Conservation (phyloP, 2,113 vertebrate genomes). For the Solenodon paradoxus region DNA sequence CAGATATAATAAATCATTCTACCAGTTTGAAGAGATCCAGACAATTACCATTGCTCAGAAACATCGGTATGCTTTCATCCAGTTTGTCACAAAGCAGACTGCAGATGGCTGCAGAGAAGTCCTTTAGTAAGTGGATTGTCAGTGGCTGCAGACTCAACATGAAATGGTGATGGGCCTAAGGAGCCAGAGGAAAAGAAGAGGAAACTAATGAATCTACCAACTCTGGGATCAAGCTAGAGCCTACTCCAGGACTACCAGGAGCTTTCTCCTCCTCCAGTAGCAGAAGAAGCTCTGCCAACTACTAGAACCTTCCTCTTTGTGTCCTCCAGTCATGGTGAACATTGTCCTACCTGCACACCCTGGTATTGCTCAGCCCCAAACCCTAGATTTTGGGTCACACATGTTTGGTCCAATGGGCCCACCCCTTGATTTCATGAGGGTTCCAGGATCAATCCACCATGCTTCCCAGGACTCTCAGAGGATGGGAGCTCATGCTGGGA, state of each 20-base stretch:
- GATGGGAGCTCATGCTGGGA: slow-evolving; percentile 94
- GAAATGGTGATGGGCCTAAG: slow-evolving; percentile 98
- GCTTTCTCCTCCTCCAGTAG: slow-evolving; percentile 90
- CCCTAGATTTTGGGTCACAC: slow-evolving; percentile 89
- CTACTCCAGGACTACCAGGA: slow-evolving; percentile 94
- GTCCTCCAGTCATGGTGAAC: slow-evolving; percentile 91
- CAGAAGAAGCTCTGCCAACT: slow-evolving; percentile 95
- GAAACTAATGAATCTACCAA: slow-evolving; percentile 91
- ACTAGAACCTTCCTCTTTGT: slow-evolving; percentile 93
- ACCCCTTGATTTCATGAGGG: slow-evolving; percentile 93
- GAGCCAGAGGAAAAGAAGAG: slow-evolving; percentile 93
- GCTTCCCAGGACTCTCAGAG: slow-evolving; percentile 97
- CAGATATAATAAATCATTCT: slow-evolving; percentile 97
- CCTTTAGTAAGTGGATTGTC: slow-evolving; percentile 98
- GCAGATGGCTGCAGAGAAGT: slow-evolving; percentile 97
- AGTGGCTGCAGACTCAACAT: slow-evolving; percentile 96
- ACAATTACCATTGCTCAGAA: slow-evolving; percentile 96
- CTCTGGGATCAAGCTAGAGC: slow-evolving; percentile 92
- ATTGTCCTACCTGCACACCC: slow-evolving; percentile 93
- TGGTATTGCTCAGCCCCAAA: slow-evolving; percentile 89
- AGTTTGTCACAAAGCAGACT: slow-evolving; percentile 94
- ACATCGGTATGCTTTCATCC: slow-evolving; percentile 98
- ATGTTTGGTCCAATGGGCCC: slow-evolving; percentile 93
- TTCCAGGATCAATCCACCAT: slow-evolving; percentile 95
- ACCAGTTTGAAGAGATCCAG: slow-evolving; percentile 97